Conservation (phyloP, 2,797 vertebrate species). For the Sebastes diaconus region DNA sequence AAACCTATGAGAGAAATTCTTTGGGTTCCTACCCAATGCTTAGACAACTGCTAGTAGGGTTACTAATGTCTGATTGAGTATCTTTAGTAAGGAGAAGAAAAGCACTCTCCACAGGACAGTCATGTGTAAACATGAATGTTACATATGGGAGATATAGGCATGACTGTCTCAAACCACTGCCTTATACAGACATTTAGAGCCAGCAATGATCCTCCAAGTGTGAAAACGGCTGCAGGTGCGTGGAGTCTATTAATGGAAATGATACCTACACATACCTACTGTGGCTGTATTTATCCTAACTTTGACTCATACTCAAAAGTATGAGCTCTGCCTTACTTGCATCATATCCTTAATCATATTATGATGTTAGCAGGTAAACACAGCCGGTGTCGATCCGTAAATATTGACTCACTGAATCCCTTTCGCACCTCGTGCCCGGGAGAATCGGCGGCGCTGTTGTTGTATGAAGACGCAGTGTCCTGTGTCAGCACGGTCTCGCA, state of each 20-base stretch:
- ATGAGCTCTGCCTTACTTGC: background rate
- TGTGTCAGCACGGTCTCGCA: slow-evolving; percentile 70
- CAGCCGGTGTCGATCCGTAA: slow-evolving; percentile 3
- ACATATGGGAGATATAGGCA: background rate
- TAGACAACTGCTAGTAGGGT: background rate
- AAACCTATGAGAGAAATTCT: background rate
- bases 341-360: background rate
- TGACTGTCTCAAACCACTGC: background rate
- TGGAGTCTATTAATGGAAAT: background rate
- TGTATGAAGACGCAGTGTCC: slow-evolving; percentile 63
- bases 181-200: background rate
- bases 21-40: background rate
- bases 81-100: background rate
- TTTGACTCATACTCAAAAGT: background rate
- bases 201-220: background rate
- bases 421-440: slow-evolving; percentile 17
- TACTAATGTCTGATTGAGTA: background rate
- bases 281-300: background rate
- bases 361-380: slow-evolving; percentile 12
- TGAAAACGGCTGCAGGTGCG: background rate
- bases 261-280: background rate
- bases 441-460: slow-evolving; percentile 49
- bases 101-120: background rate
- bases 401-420: background rate
- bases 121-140: background rate